phyloP scores from a whole-genome alignment of 2,113 vertebrate species.

The Ceyx margarethae region DNA sequence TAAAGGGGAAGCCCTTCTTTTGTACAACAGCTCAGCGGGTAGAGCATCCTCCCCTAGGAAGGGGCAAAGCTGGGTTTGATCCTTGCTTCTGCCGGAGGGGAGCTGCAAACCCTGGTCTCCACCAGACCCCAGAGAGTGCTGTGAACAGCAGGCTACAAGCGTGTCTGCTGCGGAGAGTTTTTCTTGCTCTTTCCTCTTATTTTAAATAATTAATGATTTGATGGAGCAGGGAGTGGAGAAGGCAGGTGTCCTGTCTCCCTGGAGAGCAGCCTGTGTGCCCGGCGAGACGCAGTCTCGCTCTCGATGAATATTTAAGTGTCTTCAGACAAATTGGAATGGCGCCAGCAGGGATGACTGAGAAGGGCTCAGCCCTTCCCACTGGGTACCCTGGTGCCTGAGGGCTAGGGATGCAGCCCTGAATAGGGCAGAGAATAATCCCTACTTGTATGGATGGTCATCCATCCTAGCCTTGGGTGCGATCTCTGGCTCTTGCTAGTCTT shows the following conservation, averaged over 20 bases:
- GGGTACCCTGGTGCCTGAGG: slow-evolving; percentile 5
- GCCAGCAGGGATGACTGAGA: slow-evolving; percentile 39
- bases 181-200: slow-evolving; percentile 46
- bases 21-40: background rate
- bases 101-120: background rate
- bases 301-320: slow-evolving; percentile 62
- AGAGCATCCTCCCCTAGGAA: background rate
- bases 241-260: slow-evolving; percentile 56
- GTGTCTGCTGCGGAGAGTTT: background rate
- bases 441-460: background rate
- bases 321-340: slow-evolving; percentile 1
- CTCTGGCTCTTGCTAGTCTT: background rate
- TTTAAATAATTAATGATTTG: slow-evolving; percentile 67
- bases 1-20: slow-evolving; percentile 3
- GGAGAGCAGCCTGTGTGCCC: slow-evolving; percentile 24
- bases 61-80: background rate
- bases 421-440: slow-evolving; percentile 15
- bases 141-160: background rate
- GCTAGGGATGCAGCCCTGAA: background rate
- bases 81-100: slow-evolving; percentile 33
- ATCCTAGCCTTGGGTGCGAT: background rate
- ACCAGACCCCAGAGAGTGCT: slow-evolving; percentile 6
- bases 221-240: slow-evolving; percentile 28
- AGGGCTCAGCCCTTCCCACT: slow-evolving; percentile 22
- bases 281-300: slow-evolving; percentile 6